Base-by-base conservation (phyloP, 1,140 invertebrate species). In the Cherax quadricarinatus region DNA sequence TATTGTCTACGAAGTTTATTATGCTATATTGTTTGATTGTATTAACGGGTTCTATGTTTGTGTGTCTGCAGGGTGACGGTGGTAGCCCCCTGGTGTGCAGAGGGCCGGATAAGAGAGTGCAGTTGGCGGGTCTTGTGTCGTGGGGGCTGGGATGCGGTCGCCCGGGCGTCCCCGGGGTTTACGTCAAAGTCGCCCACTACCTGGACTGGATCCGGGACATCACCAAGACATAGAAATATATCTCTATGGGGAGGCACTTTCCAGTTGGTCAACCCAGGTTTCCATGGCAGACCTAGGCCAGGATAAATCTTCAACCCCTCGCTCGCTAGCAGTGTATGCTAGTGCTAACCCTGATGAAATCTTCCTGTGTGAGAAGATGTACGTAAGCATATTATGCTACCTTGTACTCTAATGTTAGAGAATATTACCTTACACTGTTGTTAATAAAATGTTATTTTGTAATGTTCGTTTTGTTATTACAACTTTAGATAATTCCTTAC, bases 91-190 rank as follows among this genome's bases (percentile, higher is more conserved):
- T 88, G 70, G 86, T 88, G 48, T 88, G 86, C 16, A 4, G 16
- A 4, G 86, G 86, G 2, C 14, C 49, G 14, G 73, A 79, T 48
- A 73, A 73, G 18, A 9, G 41, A 12, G 70, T 84, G n/a, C 53
- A 88, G 51, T 51, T 88, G 86, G 86, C 86, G 0, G 86, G 86
- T 6, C 73, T 88, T 9, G 86, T 88, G 48, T 88, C 86, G n/a
- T 88, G 86, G 86, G 86, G 86, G 10, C 70, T 94, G 51, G 93
- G 93, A 48, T 98, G 98, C 94, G 98, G 98, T 7, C 97, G 98
- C 95, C 95, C 96, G 30, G 97, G 98, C 79, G 97, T 98, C 18
- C 98, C 98, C 73, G 98, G 98, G 21, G 98, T 98, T 16, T 99
- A 99, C 94, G 96, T 98, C 0, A 97, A 97, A 94, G 97, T 98